A percentile compares a stretch with the other conserved stretches of the same genome.
phyloP scores from a whole-genome alignment of 2,113 vertebrate species.

The Reinhardtius hippoglossoides region DNA sequence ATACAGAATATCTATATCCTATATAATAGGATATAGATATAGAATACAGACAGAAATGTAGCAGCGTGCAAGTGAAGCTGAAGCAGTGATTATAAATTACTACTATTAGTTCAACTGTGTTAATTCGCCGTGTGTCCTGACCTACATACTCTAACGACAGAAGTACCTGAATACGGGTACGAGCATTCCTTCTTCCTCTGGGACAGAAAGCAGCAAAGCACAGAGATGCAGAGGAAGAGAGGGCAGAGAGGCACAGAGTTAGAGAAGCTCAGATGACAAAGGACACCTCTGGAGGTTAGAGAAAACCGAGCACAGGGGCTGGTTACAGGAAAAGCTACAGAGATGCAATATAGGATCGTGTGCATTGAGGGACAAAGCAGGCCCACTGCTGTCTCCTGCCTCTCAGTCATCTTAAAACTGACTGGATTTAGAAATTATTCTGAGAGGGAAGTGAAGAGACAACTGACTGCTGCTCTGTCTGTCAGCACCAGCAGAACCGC shows the following conservation, averaged over 20 bases:
- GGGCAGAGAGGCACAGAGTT: slow-evolving; percentile 87
- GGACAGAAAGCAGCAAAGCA: slow-evolving; percentile 90
- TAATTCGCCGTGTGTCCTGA: slow-evolving; percentile 1
- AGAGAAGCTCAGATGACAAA: slow-evolving; percentile 77
- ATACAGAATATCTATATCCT: too few species aligned
- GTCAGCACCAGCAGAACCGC: slow-evolving; percentile 37
- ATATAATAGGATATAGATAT: too few species aligned
- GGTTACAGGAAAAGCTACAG: slow-evolving; percentile 41
- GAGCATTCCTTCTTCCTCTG: slow-evolving; percentile 99
- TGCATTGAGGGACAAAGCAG: slow-evolving; percentile 49
- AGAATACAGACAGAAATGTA: slow-evolving; percentile 5
- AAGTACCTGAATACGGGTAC: slow-evolving; percentile 97
- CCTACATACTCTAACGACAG: slow-evolving; percentile 34
- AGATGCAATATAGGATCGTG: slow-evolving; percentile 28
- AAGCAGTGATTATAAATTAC: slow-evolving; percentile 26
- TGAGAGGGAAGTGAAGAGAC: slow-evolving; percentile 50
- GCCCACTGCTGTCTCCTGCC: slow-evolving; percentile 40
- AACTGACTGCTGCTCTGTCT: slow-evolving; percentile 49
- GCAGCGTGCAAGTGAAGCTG: slow-evolving; percentile 36
- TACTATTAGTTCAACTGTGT: slow-evolving; percentile 10
- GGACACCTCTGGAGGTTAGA: slow-evolving; percentile 64
- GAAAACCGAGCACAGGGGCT: slow-evolving; percentile 38
- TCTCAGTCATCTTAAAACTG: slow-evolving; percentile 18
- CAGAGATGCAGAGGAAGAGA: slow-evolving; percentile 87
- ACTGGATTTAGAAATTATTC: slow-evolving; percentile 26